phyloP scores from a whole-genome alignment of 2,888 invertebrate species.

The Acleris holmiana region DNA sequence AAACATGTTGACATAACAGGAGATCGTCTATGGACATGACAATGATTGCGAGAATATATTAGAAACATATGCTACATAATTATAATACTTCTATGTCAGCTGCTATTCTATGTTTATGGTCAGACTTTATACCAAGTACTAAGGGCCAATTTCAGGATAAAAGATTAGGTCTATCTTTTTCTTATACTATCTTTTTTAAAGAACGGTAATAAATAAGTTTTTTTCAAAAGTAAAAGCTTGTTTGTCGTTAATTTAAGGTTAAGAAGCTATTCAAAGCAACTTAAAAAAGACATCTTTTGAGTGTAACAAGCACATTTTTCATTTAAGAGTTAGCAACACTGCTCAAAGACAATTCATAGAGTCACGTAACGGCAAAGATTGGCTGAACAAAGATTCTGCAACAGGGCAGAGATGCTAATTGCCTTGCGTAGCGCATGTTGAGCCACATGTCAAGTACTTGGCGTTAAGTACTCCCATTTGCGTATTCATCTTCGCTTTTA shows the following conservation, averaged over 20 bases:
- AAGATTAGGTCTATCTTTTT: no score
- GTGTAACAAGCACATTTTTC: no score
- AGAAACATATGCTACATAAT: conserved; percentile 31
- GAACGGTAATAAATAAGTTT: no score
- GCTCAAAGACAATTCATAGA: not conserved
- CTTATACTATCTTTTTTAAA: no score
- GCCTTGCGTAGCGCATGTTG: conserved; percentile 11
- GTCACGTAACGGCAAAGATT: conserved; percentile 3
- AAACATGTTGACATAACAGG: conserved; percentile 51
- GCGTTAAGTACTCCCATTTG: conserved; percentile 13
- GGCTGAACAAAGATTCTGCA: conserved; percentile 27
- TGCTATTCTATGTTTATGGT: no score
- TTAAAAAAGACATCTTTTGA: no score
- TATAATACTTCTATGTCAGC: not conserved
- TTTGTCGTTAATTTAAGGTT: no score
- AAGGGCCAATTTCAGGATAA: no score
- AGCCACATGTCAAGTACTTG: conserved; percentile 14
- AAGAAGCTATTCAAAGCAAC: no score
- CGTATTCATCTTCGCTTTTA: conserved; percentile 14
- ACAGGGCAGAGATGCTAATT: conserved; percentile 27
- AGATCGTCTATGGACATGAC: conserved; percentile 42
- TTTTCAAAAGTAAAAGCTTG: no score
- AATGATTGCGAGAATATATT: conserved; percentile 33
- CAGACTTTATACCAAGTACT: no score
- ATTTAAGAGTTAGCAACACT: no score